These are phyloP conservation scores for Halictus quadricinctus DNA, from an alignment of 2,888 invertebrate genomes.

Conservation along the genomic window DNA sequence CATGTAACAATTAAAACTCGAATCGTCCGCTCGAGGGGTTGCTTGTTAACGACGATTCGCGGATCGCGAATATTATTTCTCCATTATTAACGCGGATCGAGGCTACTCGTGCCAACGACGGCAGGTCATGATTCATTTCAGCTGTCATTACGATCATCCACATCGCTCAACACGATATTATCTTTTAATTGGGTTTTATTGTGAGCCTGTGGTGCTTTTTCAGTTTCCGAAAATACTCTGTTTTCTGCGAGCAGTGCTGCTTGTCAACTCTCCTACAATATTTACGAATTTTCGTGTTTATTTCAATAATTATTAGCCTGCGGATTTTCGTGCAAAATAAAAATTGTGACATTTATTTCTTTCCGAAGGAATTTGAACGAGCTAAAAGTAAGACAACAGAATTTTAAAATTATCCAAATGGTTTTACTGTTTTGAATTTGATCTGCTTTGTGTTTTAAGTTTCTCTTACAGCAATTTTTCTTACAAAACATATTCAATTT, in stretches of 20 bases:
- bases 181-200: background rate
- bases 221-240: background rate
- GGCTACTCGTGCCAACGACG: background rate
- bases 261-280: no score
- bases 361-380: no score
- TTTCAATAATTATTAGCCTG: background rate
- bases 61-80: slow-evolving; percentile 16
- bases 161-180: background rate
- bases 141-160: background rate
- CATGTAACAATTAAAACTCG: slow-evolving; percentile 70
- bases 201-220: background rate
- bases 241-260: background rate
- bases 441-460: background rate
- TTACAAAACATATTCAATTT: no score
- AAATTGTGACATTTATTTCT: background rate
- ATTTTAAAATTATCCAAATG: background rate
- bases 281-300: no score
- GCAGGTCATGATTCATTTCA: background rate
- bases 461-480: no score
- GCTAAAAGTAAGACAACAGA: no score
- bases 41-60: slow-evolving; percentile 44
- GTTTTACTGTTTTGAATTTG: background rate
- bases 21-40: slow-evolving; percentile 45
- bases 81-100: background rate
- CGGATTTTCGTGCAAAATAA: background rate